Conservation (phyloP, 2,797 vertebrate genomes). For the Leptodactylus fallax region DNA sequence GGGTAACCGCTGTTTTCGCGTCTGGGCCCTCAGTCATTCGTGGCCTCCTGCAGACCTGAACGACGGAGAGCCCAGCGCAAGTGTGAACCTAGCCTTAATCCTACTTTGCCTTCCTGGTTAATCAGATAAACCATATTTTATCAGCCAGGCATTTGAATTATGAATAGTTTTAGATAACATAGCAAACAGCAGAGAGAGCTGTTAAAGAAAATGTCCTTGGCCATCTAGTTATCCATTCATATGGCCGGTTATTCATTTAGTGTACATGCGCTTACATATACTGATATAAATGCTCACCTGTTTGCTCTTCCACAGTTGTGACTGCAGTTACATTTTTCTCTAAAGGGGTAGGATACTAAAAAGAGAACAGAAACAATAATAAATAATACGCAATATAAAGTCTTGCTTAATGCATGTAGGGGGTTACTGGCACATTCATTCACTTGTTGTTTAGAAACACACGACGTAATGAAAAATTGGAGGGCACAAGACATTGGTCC, state of each 20-base stretch:
- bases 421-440: neutral
- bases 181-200: neutral
- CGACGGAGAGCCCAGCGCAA: too few relatives aligned
- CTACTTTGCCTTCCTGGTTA: too few relatives aligned
- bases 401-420: too few relatives aligned
- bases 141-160: too few relatives aligned
- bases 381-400: neutral
- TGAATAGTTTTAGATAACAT: too few relatives aligned
- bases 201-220: neutral
- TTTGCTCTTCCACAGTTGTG: slow-evolving; percentile 74
- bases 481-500: neutral
- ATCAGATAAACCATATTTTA: too few relatives aligned
- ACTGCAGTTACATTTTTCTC: slow-evolving; percentile 73
- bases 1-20: too few relatives aligned
- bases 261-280: neutral
- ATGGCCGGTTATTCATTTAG: neutral
- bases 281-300: slow-evolving; percentile 68
- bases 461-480: neutral
- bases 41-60: too few relatives aligned
- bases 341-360: slow-evolving; percentile 75
- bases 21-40: too few relatives aligned
- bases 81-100: too few relatives aligned
- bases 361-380: neutral
- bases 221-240: neutral
- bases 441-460: neutral